Evolutionary conservation across 2,888 invertebrate species (phyloP), one percentile per base, ranked within the genome.

Genomic region (Fragum sueziense): DNA sequence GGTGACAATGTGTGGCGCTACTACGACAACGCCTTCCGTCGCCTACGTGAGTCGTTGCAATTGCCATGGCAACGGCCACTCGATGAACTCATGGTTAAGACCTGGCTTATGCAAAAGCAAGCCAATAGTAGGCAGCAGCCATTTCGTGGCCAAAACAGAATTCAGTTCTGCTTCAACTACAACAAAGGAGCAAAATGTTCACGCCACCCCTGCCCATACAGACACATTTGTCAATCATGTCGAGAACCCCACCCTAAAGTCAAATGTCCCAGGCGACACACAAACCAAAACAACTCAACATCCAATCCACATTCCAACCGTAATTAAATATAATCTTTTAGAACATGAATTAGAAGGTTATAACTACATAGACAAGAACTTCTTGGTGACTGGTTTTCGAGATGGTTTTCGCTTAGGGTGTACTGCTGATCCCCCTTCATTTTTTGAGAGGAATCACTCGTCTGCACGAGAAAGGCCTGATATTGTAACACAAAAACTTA

Each of bases 401-500:
- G 11, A 57, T 27, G 57, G 57, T 22, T 57, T 7, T 57, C 9
- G 25, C 3, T 14, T 57, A 2, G 25, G 57, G 25, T 57, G 57
- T n/a, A 25, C 57, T 11, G 2, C 57, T 22, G 57, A 57, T 57
- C 57, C 57, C 25, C 57, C 4, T 11, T 57, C n/a, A 25, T 27
- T 7, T 25, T 14, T 57, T 22, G 57, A 57, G 14, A 34, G 71
- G 37, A 80, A 76, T 54, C 75, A 82, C 61, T 29, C 41, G 22
- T 77, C 79, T 1, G 70, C 70, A 0, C 7, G 37, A 1, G 25
- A 14, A 17, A 77, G 78, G 22, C 41, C 34, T 14, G 37, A 70
- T 17, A 59, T 71, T 68, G 72, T 78, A 17, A 27, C 78, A 2
- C 22, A 65, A 2, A 79, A 78, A 41, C 51, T 84, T 14, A 57